Evolutionary conservation across 2,888 invertebrate genomes (phyloP), one percentile per base, ranked within the genome.

Genomic region (Drosophila longiperda): DNA sequence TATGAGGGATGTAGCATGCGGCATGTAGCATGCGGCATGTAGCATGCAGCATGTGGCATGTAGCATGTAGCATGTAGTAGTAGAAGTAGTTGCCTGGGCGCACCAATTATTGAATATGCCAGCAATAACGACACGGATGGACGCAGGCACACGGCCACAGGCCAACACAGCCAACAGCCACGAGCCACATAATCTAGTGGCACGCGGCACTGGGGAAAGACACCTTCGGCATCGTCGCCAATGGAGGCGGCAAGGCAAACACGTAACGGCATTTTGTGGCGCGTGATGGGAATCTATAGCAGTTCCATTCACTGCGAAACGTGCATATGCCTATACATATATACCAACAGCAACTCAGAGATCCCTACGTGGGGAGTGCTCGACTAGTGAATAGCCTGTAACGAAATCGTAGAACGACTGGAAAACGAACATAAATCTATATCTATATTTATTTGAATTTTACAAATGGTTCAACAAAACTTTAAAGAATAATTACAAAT

Each of bases 201-300:
- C 64, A 69, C 40, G 63, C 75, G 45, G 45, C 78, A 66, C 61
- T 64, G 67, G 69, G 68, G 66, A 75, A 62, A 67, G 63, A 66
- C 79, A 82, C 75, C 80, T 73, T 52, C 65, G 62, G 57, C 71
- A 42, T 66, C 73, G 55, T 55, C 62, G 54, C 49, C 66, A 49
- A 58, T 61, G 79, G 45, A 64, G 80, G 72, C 83, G 83, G 88
- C 83, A 87, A 87, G 78, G 88, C 83, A 87, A 87, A 87, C 87
- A 87, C 90, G 87, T 87, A 89, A 82, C 75, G 82, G 76, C 89
- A 87, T 87, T 87, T 87, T 87, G 87, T 66, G 87, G 82, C 74
- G 89, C 87, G 90, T 87, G 87, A 80, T 88, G 58, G 81, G 87
- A 87, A 87, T 87, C 80, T 66, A 73, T 75, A 76, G 73, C 60